Evolutionary conservation across 2,797 vertebrate species (phyloP), one percentile per base, ranked within the genome.

Genomic region (Meda fulgida): DNA sequence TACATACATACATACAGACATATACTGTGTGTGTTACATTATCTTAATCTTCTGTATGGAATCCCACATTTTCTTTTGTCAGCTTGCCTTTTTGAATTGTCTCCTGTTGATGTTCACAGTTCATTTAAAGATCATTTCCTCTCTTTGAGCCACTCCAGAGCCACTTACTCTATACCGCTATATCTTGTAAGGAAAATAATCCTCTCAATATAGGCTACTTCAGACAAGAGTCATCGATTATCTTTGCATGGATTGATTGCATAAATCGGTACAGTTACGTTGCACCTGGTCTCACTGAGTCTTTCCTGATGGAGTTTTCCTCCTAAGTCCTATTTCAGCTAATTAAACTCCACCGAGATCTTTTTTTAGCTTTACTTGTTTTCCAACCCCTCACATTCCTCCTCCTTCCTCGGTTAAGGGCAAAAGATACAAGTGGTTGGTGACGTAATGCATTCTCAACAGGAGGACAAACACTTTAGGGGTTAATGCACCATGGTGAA

Each of bases 121-220:
- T 78, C 16, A 67, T 87, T 31, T 85, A 78, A 81, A 87, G 63
- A 85, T 67, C n/a, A 80, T 84, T 85, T 87, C 78, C 71, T 83
- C 14, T 40, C 65, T 78, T 40, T 89, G 71, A 89, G 71, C 69
- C 40, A 23, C 67, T 78, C 63, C 72, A 86, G 69, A 84, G 53
- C 65, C 78, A 63, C 48, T 69, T 60, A 34, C 58, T 80, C 78
- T 83, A 46, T 14, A 29, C 26, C 58, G 16, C 77, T 80, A 34
- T 48, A n/a, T 38, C 43, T 70, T 11, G 14, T 26, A 16, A 23
- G 29, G 26, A 75, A 34, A 78, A 69, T 7, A 73, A 86, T 89
- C 78, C 70, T 82, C 38, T 65, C 7, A 73, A 87, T 83, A 89
- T 19, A 72, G 53, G 63, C 34, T 66, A 13, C 13, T 69, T 83